These are phyloP conservation scores for Tragelaphus strepsiceros DNA, from an alignment of 2,113 vertebrate species.

Conservation along the genomic window DNA sequence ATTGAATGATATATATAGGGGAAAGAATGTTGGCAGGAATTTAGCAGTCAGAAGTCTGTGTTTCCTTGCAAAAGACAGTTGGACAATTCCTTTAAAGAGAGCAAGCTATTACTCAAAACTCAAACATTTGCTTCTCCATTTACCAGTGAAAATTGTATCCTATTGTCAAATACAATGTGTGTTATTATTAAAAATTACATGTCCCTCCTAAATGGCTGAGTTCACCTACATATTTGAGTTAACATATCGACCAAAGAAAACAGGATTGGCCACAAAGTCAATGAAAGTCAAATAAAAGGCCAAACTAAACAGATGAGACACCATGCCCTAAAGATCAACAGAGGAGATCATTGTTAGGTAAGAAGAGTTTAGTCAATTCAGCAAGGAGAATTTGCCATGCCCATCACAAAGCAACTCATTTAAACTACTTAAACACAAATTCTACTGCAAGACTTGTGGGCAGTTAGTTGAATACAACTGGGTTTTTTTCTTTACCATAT, in stretches of 20 bases:
- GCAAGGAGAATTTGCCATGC: conserved; percentile 39
- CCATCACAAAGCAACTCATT: conserved; percentile 36
- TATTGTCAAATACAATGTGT: not conserved
- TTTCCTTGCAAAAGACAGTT: conserved; percentile 26
- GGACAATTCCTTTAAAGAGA: conserved; percentile 35
- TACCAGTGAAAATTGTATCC: not conserved
- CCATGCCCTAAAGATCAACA: conserved; percentile 55
- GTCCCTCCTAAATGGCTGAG: not conserved
- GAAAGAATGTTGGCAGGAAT: not conserved
- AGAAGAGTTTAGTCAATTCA: conserved; percentile 18
- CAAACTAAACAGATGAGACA: conserved; percentile 61
- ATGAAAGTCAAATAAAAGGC: conserved; percentile 52
- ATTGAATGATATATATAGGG: not conserved
- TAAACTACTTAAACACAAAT: conserved; percentile 35
- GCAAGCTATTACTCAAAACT: conserved; percentile 27
- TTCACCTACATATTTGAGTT: conserved; percentile 43
- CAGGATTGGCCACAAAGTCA: conserved; percentile 32
- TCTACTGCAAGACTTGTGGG: not conserved
- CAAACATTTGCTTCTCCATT: conserved; percentile 36
- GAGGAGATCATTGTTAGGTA: conserved; percentile 34
- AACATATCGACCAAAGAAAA: conserved; percentile 55
- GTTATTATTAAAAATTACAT: conserved; percentile 33
- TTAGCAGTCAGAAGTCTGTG: not conserved
- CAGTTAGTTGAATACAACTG: not conserved
- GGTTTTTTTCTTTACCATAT: not conserved